Conservation (phyloP, 2,113 vertebrate genomes). For the Anarhynchus alexandrinus region DNA sequence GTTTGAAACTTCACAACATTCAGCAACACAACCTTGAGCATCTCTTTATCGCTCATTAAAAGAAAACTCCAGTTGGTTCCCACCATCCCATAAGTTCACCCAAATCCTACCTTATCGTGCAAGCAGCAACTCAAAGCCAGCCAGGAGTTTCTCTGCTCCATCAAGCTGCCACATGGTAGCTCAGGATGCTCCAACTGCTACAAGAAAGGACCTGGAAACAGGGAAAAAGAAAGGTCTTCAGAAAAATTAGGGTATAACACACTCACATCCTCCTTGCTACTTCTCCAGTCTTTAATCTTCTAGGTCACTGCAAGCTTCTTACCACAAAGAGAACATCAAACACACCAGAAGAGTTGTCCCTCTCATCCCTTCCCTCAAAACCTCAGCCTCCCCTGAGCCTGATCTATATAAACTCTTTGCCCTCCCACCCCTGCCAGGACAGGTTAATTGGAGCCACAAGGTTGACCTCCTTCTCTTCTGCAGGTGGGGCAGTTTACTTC, state of each 20-base stretch:
- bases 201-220: not conserved
- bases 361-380: not conserved
- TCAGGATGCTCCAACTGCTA: not conserved
- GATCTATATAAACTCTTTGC: not conserved
- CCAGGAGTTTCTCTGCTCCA: not conserved
- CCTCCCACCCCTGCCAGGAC: not conserved
- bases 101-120: not conserved
- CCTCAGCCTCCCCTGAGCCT: rapidly evolving
- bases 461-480: not conserved
- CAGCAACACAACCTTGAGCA: not conserved
- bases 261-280: rapidly evolving
- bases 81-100: not conserved
- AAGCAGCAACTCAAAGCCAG: not conserved
- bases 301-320: not conserved
- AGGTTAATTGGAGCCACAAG: not conserved
- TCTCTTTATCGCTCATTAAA: no score
- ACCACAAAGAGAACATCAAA: not conserved
- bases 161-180: rapidly evolving
- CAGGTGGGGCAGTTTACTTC: not conserved
- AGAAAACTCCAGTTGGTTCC: rapidly evolving
- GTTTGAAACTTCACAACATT: not conserved
- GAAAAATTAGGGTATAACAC: not conserved
- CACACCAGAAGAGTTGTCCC: rapidly evolving
- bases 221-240: not conserved
- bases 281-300: not conserved